Evolutionary conservation across 2,888 invertebrate genomes (phyloP), one percentile per base, ranked within the genome.

Genomic region (Hirtodrosophila cameraria): DNA sequence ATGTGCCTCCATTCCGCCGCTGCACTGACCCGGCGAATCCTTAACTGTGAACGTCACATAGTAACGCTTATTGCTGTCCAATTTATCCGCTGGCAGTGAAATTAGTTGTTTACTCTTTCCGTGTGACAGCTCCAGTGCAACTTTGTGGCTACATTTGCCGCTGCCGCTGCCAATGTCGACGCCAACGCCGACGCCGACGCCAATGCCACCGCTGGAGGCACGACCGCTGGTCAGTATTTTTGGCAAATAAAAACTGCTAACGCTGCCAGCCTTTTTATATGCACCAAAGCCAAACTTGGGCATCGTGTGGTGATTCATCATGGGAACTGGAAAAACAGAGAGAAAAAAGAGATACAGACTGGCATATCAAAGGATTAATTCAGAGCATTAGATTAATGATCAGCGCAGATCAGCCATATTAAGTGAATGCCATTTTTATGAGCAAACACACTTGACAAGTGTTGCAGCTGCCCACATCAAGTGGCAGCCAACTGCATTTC

Each of bases 1-100:
- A 45, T 68, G 66, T 38, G 75, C 43, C 60, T 69, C 72, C 31
- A 57, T 55, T 39, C 35, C 52, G 11, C 54, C 60, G 8, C 6
- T 23, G 36, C 67, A 67, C 49, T 67, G 64, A 7, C 77, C 75
- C 25, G 81, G 77, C 11, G 90, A 81, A 45, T 96, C 96, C 90
- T 96, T 96, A 2, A 97, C 96, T 23, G 97, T 97, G 89, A 97
- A 97, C 43, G 97, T 97, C 60, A 97, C 97, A 90, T 96, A 97
- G 91, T 97, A 97, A 88, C 96, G 93, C 91, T 97, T 97, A 89
- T 95, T 96, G 88, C 95, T 96, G 90, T 97, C 97, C 82, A 97
- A 91, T 89, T 94, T 94, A 87, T 97, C 96, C 13, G 97, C 95
- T 48, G 97, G 97, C 90, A 97, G 92, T 81, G 96, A 95, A 88